These are phyloP conservation scores for Manis crassicaudata DNA, from an alignment of 2,797 vertebrate genomes.

Conservation along the genomic window DNA sequence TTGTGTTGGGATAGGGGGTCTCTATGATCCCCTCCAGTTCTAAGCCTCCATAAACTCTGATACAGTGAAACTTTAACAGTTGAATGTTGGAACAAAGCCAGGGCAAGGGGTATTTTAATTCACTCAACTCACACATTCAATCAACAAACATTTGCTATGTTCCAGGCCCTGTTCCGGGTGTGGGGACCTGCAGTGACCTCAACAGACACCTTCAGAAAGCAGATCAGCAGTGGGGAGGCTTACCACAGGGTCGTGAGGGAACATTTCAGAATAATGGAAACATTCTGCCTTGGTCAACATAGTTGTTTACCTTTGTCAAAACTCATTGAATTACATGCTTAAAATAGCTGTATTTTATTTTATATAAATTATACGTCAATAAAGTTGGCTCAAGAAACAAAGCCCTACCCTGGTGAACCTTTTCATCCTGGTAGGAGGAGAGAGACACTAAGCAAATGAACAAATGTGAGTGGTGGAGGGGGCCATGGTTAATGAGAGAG, in stretches of 20 bases:
- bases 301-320: background rate
- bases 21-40: background rate
- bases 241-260: background rate
- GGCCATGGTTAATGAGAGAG: rapidly evolving
- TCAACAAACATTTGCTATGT: background rate
- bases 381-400: background rate
- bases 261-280: background rate
- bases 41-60: background rate
- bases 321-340: background rate
- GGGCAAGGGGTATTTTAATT: background rate
- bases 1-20: background rate
- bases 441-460: background rate
- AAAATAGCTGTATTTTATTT: background rate
- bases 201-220: background rate
- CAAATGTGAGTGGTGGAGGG: background rate
- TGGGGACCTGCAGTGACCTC: background rate
- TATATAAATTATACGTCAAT: background rate
- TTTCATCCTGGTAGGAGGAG: background rate
- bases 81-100: background rate
- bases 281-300: background rate
- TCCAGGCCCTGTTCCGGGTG: background rate
- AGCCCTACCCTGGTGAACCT: background rate
- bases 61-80: background rate
- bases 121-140: background rate
- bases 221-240: too few relatives aligned